Conservation (phyloP, 2,888 invertebrate genomes). For the Aporophyla nigra region DNA sequence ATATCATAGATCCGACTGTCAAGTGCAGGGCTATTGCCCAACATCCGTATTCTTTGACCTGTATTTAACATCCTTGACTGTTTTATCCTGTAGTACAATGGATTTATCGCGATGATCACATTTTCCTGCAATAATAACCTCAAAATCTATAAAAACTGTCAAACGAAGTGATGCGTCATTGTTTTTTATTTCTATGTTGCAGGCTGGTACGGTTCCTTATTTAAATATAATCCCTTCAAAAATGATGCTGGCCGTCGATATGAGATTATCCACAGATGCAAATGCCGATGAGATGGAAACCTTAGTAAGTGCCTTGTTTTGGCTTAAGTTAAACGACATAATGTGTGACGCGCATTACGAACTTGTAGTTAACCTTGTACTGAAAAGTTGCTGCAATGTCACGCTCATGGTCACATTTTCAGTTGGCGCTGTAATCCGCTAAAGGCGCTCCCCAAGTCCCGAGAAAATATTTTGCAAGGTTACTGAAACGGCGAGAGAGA, state of each 20-base stretch:
- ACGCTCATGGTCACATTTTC: background rate
- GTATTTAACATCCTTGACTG: background rate
- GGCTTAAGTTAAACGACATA: background rate
- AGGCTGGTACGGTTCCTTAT: conserved; percentile 76
- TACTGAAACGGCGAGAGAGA: background rate
- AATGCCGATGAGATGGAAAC: conserved; percentile 71
- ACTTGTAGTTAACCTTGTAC: background rate
- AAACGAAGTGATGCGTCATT: background rate
- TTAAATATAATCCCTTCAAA: conserved; percentile 78
- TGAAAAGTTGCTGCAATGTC: background rate
- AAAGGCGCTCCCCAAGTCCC: conserved; percentile 1
- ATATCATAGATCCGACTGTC: conserved; percentile 16
- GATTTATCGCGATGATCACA: background rate
- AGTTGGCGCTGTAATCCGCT: background rate
- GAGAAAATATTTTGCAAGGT: background rate
- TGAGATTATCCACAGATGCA: conserved; percentile 75
- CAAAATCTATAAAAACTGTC: background rate
- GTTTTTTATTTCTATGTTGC: conserved; percentile 50
- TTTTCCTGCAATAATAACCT: background rate
- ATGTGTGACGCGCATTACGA: background rate
- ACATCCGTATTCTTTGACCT: conserved; percentile 6
- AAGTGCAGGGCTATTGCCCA: conserved; percentile 3
- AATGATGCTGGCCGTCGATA: conserved; percentile 74
- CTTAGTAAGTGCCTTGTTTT: conserved; percentile 71
- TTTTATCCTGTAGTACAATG: background rate